Evolutionary conservation across 2,888 invertebrate genomes (phyloP).

Genomic region (Eilema griseolum): DNA sequence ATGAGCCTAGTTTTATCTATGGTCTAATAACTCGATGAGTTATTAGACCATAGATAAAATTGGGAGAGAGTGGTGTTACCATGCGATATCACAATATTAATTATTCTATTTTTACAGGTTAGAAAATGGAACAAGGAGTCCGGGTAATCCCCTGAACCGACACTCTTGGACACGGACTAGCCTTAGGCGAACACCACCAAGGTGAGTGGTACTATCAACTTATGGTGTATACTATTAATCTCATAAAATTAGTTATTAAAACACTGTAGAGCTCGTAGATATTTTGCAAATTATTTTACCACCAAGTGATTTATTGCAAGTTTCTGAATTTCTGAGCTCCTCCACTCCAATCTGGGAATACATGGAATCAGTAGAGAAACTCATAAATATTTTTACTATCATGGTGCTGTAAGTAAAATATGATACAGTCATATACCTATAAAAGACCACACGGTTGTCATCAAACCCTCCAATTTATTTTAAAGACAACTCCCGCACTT

Average conservation of each 20-base stretch:
- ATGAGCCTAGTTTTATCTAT: no score
- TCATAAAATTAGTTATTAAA: not conserved
- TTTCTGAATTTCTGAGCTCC: not conserved
- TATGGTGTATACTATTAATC: not conserved
- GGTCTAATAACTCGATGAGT: no score
- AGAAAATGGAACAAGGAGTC: conserved; percentile 88
- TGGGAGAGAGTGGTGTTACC: no score
- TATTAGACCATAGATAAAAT: no score
- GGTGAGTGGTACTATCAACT: conserved; percentile 81
- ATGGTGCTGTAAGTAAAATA: not conserved
- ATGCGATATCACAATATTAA: not conserved
- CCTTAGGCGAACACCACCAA: conserved; percentile 92
- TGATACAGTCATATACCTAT: not conserved
- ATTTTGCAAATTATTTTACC: not conserved
- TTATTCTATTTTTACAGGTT: conserved; percentile 60
- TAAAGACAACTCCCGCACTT: no score
- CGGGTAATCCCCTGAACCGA: conserved; percentile 89
- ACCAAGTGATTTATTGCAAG: conserved; percentile 7
- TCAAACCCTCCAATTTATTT: not conserved
- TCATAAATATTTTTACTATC: not conserved
- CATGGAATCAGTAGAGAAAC: not conserved
- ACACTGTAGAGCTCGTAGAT: not conserved
- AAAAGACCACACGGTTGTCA: not conserved
- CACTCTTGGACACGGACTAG: conserved; percentile 96
- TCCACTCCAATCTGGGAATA: not conserved